A percentile compares a stretch with the other conserved stretches of the same genome.
Conservation (phyloP, 2,888 invertebrate species). For the Epirrita christyi region DNA sequence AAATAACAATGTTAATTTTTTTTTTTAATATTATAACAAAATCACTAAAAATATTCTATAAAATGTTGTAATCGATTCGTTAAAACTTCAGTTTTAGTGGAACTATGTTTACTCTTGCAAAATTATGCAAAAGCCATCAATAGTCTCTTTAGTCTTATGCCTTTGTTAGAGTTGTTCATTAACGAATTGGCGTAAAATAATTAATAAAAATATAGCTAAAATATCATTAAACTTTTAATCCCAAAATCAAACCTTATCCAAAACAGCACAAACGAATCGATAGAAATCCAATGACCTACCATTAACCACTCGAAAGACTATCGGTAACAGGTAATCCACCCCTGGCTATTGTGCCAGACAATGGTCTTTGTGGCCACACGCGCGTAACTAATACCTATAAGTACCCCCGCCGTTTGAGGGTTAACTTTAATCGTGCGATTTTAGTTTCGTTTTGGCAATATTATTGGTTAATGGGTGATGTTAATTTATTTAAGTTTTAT, state of each 20-base stretch:
- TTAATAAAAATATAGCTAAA: too few relatives aligned
- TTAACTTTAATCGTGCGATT: constrained; percentile 65
- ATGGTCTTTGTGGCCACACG: constrained; percentile 65
- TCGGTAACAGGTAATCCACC: constrained; percentile 54
- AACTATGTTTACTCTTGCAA: too few relatives aligned
- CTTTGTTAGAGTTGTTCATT: too few relatives aligned
- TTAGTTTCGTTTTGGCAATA: constrained; percentile 41
- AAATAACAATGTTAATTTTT: too few relatives aligned
- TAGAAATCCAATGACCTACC: constrained; percentile 34
- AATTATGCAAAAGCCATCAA: too few relatives aligned
- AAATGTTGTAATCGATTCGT: too few relatives aligned
- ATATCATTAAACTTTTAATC: background rate
- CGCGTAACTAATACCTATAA: constrained; percentile 74
- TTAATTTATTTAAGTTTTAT: constrained; percentile 4
- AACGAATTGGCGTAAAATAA: too few relatives aligned
- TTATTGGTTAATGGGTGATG: too few relatives aligned
- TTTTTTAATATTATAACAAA: too few relatives aligned
- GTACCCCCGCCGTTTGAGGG: constrained; percentile 57
- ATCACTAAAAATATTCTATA: too few relatives aligned
- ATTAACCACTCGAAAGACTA: constrained; percentile 42
- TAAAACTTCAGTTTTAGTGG: too few relatives aligned
- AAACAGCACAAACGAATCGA: constrained; percentile 13
- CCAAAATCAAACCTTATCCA: constrained; percentile 1
- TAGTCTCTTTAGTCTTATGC: too few relatives aligned
- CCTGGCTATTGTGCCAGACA: constrained; percentile 52